Evolutionary conservation across 2,888 invertebrate species (phyloP), one percentile per base, ranked within the genome.

Genomic region (Chrysina gloriosa): DNA sequence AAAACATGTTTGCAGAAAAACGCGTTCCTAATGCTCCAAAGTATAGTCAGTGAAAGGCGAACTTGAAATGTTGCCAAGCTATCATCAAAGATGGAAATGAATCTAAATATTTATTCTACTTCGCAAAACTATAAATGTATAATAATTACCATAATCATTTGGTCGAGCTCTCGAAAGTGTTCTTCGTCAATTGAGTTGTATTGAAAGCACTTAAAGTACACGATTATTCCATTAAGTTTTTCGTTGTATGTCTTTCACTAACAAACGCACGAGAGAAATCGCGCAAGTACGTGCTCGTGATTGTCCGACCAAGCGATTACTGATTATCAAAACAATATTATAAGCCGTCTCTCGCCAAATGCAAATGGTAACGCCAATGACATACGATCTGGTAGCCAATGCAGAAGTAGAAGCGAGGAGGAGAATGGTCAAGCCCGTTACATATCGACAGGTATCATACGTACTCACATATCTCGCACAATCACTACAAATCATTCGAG

Each of bases 251-350:
- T 48, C 48, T 48, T 31, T 29, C 52, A 52, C 52, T 52, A 9
- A 45, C 16, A 7, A 52, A 19, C 52, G 52, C 16, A 52, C 31
- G 19, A 52, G 16, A 9, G 31, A 52, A 52, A 31, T 14, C 52
- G 52, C 27, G 29, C 16, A 52, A 14, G 19, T 52, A 52, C 52
- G 52, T 52, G 16, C 31, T 52, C 52, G 29, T 52, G 29, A 31
- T 29, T 25, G 31, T 52, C 58, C 58, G 58, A 36, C 36, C 58
- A 39, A 39, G 39, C 39, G 58, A 58, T 39, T 58, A 58, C 58
- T 58, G 39, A 58, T 23, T 58, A 58, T 56, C 56, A 56, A 23
- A 56, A 56, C 36, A 56, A 34, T 56, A 36, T 56, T 23, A 52
- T 31, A 31, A 52, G 19, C 52, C 16, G 16, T 6, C 19, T 19